Evolutionary conservation across 2,113 vertebrate genomes (phyloP), one percentile per base, ranked within the genome.

Genomic region (Lynx canadensis): DNA sequence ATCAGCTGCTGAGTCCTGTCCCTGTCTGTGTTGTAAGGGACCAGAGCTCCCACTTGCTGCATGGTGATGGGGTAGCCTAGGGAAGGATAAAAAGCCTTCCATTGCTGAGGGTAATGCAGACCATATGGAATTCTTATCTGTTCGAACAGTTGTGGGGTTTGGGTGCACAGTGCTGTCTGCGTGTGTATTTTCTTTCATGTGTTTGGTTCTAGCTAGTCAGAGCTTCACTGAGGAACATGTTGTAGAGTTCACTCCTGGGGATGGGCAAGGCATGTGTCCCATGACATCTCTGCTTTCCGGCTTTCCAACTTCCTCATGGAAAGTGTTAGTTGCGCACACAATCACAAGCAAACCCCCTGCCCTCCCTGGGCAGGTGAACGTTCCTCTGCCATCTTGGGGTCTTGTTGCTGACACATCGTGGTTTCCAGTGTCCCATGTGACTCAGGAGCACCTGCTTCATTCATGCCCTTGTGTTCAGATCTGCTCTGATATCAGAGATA

Each of bases 291-390:
- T 68, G 55, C 21, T 63, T 91, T 48, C 11, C 63, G 38, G 66
- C 25, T 71, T 73, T 63, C 12, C 55, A 1, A 0, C 50, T n/a
- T 29, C 15, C 29, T 29, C 19, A 4, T 80, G 14, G 74, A 45
- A 45, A 45, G 45, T 36, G 0, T 50, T 33, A 7, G 13, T 48
- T 78, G 33, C 79, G 7, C 38, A 25, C 89, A 7, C 31, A 31
- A 1, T 50, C 36, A 41, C 38, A 10, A 3, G 29, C 60, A 79
- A 33, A 7, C 36, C 14, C 14, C 38, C 33, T 10, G 1, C 41
- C 12, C 18, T 69, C 23, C n/a, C 15, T 15, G 1, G 0, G 11
- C 1, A 14, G 83, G 23, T 1, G 3, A 65, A 13, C 10, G 5
- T 4, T 45, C 29, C 66, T 60, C 36, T 74, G 48, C 36, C 45